A percentile compares a stretch with the other conserved stretches of the same genome.
These are phyloP conservation scores for Puffinus mauretanicus DNA, from an alignment of 2,113 vertebrate genomes.

Conservation along the genomic window DNA sequence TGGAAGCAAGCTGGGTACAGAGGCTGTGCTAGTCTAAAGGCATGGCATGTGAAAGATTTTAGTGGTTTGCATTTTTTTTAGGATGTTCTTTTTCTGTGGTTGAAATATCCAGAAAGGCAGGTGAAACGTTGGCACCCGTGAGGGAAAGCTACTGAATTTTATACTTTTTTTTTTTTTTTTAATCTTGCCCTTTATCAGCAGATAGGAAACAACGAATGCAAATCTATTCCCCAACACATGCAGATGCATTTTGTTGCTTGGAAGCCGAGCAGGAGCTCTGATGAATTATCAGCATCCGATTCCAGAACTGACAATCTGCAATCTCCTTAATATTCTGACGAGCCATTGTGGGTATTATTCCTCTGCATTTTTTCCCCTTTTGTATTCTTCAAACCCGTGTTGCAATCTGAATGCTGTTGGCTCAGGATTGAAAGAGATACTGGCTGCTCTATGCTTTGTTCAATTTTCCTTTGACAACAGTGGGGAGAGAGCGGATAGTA, in stretches of 20 bases:
- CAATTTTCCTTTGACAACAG: neutral
- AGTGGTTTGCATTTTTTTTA: neutral
- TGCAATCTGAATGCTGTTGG: slow-evolving; percentile 7
- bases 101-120: neutral
- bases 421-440: neutral
- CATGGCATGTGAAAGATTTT: neutral
- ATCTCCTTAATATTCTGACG: slow-evolving; percentile 35
- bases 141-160: neutral
- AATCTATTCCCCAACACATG: neutral
- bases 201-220: slow-evolving; percentile 5
- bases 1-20: neutral
- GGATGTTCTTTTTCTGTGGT: neutral
- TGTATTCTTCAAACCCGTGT: neutral
- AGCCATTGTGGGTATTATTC: neutral
- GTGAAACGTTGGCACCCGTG: neutral
- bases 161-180: neutral
- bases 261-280: slow-evolving; percentile 19
- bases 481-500: neutral
- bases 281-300: slow-evolving; percentile 13
- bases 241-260: slow-evolving; percentile 1
- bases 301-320: slow-evolving; percentile 12
- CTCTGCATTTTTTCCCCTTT: neutral
- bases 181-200: neutral
- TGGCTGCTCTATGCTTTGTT: neutral
- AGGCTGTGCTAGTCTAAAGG: neutral